Evolutionary conservation across 2,797 vertebrate genomes (phyloP).

Genomic region (Caiman crocodilus): DNA sequence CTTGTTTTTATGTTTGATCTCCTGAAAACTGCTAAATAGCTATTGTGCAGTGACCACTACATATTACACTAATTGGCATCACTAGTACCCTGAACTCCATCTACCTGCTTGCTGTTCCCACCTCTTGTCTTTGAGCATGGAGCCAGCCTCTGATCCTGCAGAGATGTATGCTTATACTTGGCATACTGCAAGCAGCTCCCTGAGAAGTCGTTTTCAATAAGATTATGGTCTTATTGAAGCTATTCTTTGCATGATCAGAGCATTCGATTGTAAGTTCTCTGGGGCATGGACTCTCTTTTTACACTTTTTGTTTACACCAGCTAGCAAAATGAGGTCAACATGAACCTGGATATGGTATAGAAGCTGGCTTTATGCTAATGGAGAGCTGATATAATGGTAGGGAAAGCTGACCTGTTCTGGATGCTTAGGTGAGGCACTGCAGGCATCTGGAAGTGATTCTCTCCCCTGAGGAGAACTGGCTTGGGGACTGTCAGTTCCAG

Average conservation of each 20-base stretch:
- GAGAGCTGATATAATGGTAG: conserved; percentile 4
- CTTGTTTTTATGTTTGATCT: not conserved
- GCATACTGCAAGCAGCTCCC: not conserved
- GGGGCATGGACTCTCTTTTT: not conserved
- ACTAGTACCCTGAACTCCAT: not conserved
- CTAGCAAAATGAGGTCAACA: not conserved
- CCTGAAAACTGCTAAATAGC: rapidly evolving
- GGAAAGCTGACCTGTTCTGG: conserved; percentile 29
- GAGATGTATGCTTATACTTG: rapidly evolving
- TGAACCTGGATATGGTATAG: conserved; percentile 22
- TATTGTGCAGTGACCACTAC: not conserved
- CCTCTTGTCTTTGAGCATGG: not conserved
- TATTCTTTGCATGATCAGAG: not conserved
- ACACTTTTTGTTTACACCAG: not conserved
- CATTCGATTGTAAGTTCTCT: not conserved
- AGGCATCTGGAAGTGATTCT: not conserved
- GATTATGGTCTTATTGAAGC: not conserved
- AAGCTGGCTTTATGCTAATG: not conserved
- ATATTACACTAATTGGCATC: not conserved
- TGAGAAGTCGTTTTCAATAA: not conserved
- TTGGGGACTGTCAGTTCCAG: conserved; percentile 22
- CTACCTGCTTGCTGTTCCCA: rapidly evolving
- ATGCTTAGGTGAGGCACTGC: not conserved
- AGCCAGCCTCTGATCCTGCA: not conserved
- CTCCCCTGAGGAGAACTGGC: conserved; percentile 29